Percentiles rank a stretch among this genome's conserved stretches.
phyloP scores from a whole-genome alignment of 2,888 invertebrate species.

The Lamproptera curius region DNA sequence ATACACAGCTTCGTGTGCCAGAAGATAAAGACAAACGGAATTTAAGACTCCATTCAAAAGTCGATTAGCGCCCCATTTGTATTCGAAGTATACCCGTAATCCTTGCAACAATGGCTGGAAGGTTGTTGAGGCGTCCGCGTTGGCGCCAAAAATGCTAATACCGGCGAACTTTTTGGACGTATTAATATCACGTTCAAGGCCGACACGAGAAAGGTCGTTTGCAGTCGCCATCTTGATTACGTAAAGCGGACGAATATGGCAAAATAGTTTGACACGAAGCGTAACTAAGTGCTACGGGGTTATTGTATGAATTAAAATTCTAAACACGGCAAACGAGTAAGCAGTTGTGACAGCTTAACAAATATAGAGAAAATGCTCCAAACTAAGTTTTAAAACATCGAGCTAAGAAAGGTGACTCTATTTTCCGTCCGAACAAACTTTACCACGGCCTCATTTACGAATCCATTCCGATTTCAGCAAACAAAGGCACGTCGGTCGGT shows the following conservation, averaged over 20 bases:
- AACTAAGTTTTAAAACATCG: neutral
- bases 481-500: slow-evolving; percentile 41
- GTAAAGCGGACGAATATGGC: slow-evolving; percentile 26
- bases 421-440: slow-evolving; percentile 37
- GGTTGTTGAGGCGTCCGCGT: slow-evolving; percentile 37
- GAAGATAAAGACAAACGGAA: too few species aligned
- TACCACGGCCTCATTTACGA: slow-evolving; percentile 40
- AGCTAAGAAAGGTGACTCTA: neutral
- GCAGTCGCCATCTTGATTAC: slow-evolving; percentile 15
- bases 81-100: slow-evolving; percentile 59
- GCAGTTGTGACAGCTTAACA: neutral
- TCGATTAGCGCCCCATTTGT: slow-evolving; percentile 40
- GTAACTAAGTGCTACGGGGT: too few species aligned
- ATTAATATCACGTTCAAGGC: slow-evolving; percentile 21
- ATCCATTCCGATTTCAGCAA: slow-evolving; percentile 40
- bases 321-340: neutral
- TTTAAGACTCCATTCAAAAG: slow-evolving; percentile 9
- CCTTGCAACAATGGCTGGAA: slow-evolving; percentile 51
- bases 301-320: neutral
- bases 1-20: too few species aligned
- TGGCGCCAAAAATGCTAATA: slow-evolving; percentile 31
- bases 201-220: slow-evolving; percentile 8
- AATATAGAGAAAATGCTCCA: neutral
- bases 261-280: neutral
- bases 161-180: slow-evolving; percentile 29